Evolutionary conservation across 2,113 vertebrate species (phyloP).

Genomic region (Malurus cyaneus): DNA sequence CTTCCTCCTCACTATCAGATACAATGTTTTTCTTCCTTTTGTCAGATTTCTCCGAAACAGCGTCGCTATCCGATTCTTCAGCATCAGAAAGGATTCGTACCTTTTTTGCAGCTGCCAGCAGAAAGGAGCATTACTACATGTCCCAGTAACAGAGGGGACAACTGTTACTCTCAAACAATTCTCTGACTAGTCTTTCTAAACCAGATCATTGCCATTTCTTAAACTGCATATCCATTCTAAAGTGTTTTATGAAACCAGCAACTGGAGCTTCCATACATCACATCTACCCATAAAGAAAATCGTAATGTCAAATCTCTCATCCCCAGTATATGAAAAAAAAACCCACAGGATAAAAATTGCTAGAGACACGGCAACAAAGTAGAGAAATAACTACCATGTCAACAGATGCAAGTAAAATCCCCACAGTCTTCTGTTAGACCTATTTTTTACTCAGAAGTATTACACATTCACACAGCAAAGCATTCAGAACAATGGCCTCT

Average conservation of each 20-base stretch:
- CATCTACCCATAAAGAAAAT: neutral
- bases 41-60: slow-evolving; percentile 71
- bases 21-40: slow-evolving; percentile 76
- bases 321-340: neutral
- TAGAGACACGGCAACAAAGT: neutral
- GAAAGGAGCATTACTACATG: neutral
- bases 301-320: neutral
- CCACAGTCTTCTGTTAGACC: neutral
- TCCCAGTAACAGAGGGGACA: neutral
- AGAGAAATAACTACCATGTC: neutral
- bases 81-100: slow-evolving; percentile 87
- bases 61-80: slow-evolving; percentile 88
- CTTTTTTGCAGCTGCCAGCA: slow-evolving; percentile 81
- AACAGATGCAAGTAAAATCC: neutral
- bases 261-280: neutral
- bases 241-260: neutral
- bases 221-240: neutral
- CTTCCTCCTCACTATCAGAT: slow-evolving; percentile 89
- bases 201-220: neutral
- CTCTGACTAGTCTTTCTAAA: neutral
- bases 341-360: neutral
- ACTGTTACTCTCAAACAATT: neutral
- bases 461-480: neutral
- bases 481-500: neutral
- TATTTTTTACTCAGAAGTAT: neutral